Evolutionary conservation across 2,888 invertebrate genomes (phyloP), one percentile per base, ranked within the genome.

Genomic region (Theodoxus fluviatilis): DNA sequence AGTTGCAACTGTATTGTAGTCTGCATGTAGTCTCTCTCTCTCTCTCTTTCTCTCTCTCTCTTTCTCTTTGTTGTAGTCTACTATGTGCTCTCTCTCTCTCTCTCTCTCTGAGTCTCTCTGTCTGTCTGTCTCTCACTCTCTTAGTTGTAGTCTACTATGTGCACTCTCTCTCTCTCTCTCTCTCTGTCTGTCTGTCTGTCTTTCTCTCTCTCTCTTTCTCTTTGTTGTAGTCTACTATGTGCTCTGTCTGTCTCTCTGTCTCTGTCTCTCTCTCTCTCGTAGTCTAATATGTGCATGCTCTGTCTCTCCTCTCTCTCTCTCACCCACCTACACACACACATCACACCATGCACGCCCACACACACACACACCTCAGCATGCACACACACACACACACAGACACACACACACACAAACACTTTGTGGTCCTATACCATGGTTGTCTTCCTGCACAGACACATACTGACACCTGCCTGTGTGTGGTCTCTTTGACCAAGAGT

Each of bases 261-360:
- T 47, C 66, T 66, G 18, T 66, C 66, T 66, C 66, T 66, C 66
- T 66, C 66, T 66, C 66, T 66, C 66, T 66, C 66, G 28, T 37
- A n/a, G n/a, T 66, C 47, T 66, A 31, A 33, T n/a, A n/a, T n/a
- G n/a, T n/a, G n/a, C n/a, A n/a, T n/a, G n/a, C n/a, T n/a, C n/a
- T n/a, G n/a, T n/a, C n/a, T n/a, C n/a, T n/a, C n/a, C n/a, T n/a
- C n/a, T n/a, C n/a, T n/a, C n/a, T n/a, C n/a, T n/a, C n/a, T n/a
- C n/a, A n/a, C n/a, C n/a, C n/a, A n/a, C n/a, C n/a, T n/a, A n/a
- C n/a, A n/a, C n/a, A n/a, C n/a, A n/a, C n/a, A n/a, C n/a, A n/a
- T n/a, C n/a, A n/a, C n/a, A n/a, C n/a, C n/a, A n/a, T n/a, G n/a
- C n/a, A n/a, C n/a, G n/a, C n/a, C n/a, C n/a, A n/a, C n/a, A n/a